These are phyloP conservation scores for Drosophila nigritarsus DNA, from an alignment of 2,888 invertebrate genomes.

Conservation along the genomic window DNA sequence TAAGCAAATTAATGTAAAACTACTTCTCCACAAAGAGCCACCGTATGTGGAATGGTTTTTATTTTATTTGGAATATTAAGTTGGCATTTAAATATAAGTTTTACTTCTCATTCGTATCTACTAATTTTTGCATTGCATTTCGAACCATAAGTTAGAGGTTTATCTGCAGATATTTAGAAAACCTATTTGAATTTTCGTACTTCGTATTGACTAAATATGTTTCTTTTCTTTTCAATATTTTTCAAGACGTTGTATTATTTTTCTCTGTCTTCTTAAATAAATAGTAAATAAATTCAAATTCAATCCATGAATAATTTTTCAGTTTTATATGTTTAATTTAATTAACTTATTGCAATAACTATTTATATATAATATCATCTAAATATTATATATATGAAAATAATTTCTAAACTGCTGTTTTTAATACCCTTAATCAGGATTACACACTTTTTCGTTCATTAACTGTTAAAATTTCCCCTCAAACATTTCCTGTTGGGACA, in stretches of 20 bases:
- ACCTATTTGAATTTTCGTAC: background rate
- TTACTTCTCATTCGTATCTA: background rate
- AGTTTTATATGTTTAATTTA: no score
- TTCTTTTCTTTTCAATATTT: background rate
- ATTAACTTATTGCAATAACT: background rate
- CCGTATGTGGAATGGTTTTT: background rate
- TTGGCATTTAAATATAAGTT: background rate
- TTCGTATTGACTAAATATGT: background rate
- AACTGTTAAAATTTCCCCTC: conserved; percentile 39
- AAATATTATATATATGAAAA: background rate
- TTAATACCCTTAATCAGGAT: background rate
- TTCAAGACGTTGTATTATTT: background rate
- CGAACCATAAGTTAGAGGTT: background rate
- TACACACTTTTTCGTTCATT: background rate
- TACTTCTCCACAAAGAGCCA: background rate
- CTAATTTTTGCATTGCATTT: background rate
- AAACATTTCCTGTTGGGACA: conserved; percentile 39
- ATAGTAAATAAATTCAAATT: background rate
- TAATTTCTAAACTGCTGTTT: background rate
- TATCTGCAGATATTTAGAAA: background rate
- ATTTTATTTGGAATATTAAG: background rate
- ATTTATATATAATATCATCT: background rate
- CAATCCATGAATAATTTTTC: background rate
- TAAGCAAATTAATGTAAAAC: conserved; percentile 1
- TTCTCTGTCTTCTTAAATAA: background rate